Conservation (phyloP, 2,113 vertebrate genomes). For the Pyrgilauda ruficollis region DNA sequence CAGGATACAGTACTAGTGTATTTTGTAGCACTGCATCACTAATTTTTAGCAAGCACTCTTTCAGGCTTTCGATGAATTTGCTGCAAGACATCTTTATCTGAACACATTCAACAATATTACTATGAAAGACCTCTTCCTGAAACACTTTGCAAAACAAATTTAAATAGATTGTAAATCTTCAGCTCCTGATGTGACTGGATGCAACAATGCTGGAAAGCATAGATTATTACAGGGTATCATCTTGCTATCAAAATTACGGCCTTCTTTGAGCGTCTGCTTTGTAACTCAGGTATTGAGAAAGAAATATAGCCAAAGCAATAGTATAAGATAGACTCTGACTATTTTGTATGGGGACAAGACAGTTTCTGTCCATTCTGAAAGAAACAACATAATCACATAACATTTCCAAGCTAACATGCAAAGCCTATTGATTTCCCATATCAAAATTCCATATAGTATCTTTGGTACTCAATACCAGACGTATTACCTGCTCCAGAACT, state of each 20-base stretch:
- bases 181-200: neutral
- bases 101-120: neutral
- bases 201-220: neutral
- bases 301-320: neutral
- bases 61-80: neutral
- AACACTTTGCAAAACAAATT: neutral
- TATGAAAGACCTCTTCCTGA: neutral
- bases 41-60: neutral
- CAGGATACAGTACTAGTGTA: neutral
- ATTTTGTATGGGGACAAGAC: neutral
- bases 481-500: neutral
- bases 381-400: neutral
- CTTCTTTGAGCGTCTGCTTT: neutral
- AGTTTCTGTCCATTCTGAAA: neutral
- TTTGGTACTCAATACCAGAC: neutral
- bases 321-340: neutral
- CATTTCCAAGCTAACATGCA: neutral
- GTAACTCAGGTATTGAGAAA: neutral
- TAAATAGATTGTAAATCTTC: neutral
- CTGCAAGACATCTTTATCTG: neutral
- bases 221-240: neutral
- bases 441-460: neutral
- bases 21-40: neutral
- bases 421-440: neutral
- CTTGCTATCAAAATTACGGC: neutral